Conservation (phyloP, 2,113 vertebrate species). For the Platysteira castanea region DNA sequence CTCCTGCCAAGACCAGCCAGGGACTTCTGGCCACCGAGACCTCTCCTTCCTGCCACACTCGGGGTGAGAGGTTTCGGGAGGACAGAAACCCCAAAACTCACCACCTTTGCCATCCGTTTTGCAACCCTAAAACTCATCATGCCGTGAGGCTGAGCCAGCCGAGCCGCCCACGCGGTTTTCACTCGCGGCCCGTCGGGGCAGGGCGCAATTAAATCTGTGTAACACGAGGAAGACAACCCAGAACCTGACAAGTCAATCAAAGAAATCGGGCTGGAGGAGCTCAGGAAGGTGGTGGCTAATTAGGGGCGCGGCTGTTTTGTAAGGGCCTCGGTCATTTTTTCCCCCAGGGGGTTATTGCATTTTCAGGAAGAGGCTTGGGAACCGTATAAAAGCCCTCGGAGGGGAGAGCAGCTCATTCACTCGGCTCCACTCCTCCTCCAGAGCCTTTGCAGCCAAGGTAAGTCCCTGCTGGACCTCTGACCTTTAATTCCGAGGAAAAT, state of each 20-base stretch:
- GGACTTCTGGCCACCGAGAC: accelerated
- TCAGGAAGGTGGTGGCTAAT: conserved; percentile 40
- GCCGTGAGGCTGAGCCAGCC: conserved; percentile 6
- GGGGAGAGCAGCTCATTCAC: conserved; percentile 26
- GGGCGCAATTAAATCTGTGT: conserved; percentile 47
- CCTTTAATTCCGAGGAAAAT: neutral
- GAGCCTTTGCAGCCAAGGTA: conserved; percentile 18
- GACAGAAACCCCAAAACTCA: neutral
- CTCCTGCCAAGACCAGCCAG: neutral
- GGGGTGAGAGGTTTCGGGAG: neutral
- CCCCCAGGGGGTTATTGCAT: conserved; percentile 24
- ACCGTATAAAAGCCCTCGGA: conserved; percentile 37
- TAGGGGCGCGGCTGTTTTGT: conserved; percentile 46
- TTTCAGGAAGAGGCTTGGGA: conserved; percentile 42
- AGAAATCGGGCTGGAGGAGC: neutral
- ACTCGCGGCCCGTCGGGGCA: neutral
- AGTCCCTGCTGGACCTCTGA: neutral
- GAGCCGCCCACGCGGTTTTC: conserved; percentile 41
- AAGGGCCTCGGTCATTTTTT: conserved; percentile 40
- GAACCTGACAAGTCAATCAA: conserved; percentile 26
- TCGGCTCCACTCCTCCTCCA: neutral
- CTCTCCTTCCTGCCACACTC: neutral
- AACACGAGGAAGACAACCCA: conserved; percentile 30
- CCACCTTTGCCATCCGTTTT: conserved; percentile 20
- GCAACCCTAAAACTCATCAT: neutral